A percentile compares a stretch with the other conserved stretches of the same genome.
These are phyloP conservation scores for Columba janthina DNA, from an alignment of 2,113 vertebrate species.

Conservation along the genomic window DNA sequence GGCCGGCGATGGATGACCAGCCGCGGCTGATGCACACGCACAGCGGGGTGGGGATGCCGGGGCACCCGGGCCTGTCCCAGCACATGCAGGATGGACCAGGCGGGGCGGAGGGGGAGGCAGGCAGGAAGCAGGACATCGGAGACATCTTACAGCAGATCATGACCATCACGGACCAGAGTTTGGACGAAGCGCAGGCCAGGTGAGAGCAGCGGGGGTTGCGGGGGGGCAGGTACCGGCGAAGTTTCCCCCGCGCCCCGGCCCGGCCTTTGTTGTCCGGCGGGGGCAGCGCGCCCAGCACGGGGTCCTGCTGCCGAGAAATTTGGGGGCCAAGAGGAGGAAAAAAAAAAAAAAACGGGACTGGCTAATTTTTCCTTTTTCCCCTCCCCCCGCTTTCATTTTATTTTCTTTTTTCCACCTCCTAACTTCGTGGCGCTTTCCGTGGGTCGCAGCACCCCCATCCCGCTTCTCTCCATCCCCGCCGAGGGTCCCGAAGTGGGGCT, in stretches of 20 bases:
- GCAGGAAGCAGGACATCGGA: conserved; percentile 97
- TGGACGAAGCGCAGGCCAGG: conserved; percentile 99
- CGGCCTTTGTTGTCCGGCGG: conserved; percentile 60
- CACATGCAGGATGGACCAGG: conserved; percentile 92
- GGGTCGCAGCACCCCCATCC: neutral
- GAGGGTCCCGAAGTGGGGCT: neutral
- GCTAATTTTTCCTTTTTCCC: neutral
- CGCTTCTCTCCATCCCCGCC: neutral
- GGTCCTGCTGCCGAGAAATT: neutral
- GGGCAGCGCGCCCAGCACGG: neutral
- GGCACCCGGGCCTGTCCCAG: conserved; percentile 93
- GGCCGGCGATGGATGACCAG: conserved; percentile 92
- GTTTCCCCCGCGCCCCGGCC: neutral
- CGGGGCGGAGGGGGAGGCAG: conserved; percentile 88
- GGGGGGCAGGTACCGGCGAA: conserved; percentile 1
- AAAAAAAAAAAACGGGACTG: neutral
- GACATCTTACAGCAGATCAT: conserved; percentile 99
- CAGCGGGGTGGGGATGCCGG: conserved; percentile 91
- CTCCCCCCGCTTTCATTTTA: no score
- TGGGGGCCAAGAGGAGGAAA: neutral
- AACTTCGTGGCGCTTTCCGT: neutral
- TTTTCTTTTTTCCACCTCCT: no score
- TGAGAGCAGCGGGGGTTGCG: conserved; percentile 68
- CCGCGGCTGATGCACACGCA: conserved; percentile 95
- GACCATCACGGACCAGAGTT: conserved; percentile 99